Base-by-base conservation (phyloP, 2,113 vertebrate genomes). In the Atrichornis clamosus region DNA sequence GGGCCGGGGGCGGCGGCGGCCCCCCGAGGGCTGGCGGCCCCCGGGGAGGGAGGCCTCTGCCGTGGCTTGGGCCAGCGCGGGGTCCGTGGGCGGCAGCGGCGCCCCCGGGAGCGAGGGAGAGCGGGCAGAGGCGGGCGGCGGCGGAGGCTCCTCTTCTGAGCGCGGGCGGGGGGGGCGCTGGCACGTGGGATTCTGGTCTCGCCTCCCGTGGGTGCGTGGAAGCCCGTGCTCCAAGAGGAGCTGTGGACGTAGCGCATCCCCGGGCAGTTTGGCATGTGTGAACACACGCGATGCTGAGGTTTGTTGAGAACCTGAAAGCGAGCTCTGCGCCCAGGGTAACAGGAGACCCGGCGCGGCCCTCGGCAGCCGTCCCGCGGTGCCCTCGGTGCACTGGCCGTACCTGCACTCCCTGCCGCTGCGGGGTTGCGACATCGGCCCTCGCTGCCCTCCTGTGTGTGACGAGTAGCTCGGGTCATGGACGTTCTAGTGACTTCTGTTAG, bases 341-440 rank as follows among this genome's bases (percentile, higher is more conserved):
- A 0, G 20, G 3, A 13, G 47, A 4, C 4, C 15, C 33, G 0
- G 42, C 1, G 12, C 15, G 13, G 58, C 49, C 4, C 50, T 33
- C 5, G 53, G 5, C 46, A 5, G 2, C n/a, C 41, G 50, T 4
- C 33, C 42, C 44, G 6, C 1, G 7, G 44, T 3, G 68, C 14
- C 56, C 62, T 1, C 0, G 62, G 27, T 8, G 76, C 76, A 0
- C 68, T 8, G 15, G 39, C 49, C 72, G 1, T 0, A 2, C 7
- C 41, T 18, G 10, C 62, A 0, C 32, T 7, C 55, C 35, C 15
- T 11, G 55, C 27, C 24, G 35, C 39, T 5, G 49, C 52, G 5
- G 72, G 27, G 21, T 11, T 53, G 68, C 68, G 6, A 5, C 81
- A 15, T 2, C 10, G 37, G 19, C 56, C 64, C 60, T 10, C 6